Base-by-base conservation (phyloP, 35 echinoderm and acorn worm genomes). In the Anneissia japonica region DNA sequence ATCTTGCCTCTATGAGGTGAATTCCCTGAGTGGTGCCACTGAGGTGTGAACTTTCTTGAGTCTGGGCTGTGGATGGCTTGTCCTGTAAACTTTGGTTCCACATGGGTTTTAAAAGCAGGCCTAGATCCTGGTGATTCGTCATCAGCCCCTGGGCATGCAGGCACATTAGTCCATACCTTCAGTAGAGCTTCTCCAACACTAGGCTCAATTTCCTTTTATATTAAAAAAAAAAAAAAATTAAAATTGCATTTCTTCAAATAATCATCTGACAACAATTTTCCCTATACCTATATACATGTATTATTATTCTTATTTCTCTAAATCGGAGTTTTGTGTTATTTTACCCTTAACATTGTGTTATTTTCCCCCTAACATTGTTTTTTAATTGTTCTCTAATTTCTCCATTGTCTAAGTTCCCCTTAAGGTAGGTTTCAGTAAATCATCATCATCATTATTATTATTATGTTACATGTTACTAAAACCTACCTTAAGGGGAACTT, bases 181-280 rank as follows among this genome's bases (percentile, higher is more conserved):
- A 82, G 46, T 14, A 89, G 34, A 21, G 76, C 84, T 0, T 89
- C 80, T 36, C 87, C 87, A 46, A 89, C 64, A 39, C 37, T 75
- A 75, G 87, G 87, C 37, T 89, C 87, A 80, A 89, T 41, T 43
- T 89, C 87, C 87, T 89, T n/a, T n/a, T n/a, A 82, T 33, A 30
- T 5, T 21, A 36, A 72, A 6, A 26, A 0, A 35, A 81, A 12
- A 74, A 34, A 37, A 38, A 33, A 85, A 81, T 35, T 35, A 46
- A 83, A 83, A 83, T 17, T 55, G 1, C n/a, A n/a, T n/a, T n/a
- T n/a, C n/a, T n/a, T n/a, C n/a, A n/a, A 26, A 13, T 13, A 56
- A 26, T 56, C 11, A 13, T 13, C 11, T 11, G 46, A 56, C 11
- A 56, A 56, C 46, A 56, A 56, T 26, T 56, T 13, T 13, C 46